Evolutionary conservation across 2,888 invertebrate species (phyloP).

Genomic region (Phorcus lineatus): DNA sequence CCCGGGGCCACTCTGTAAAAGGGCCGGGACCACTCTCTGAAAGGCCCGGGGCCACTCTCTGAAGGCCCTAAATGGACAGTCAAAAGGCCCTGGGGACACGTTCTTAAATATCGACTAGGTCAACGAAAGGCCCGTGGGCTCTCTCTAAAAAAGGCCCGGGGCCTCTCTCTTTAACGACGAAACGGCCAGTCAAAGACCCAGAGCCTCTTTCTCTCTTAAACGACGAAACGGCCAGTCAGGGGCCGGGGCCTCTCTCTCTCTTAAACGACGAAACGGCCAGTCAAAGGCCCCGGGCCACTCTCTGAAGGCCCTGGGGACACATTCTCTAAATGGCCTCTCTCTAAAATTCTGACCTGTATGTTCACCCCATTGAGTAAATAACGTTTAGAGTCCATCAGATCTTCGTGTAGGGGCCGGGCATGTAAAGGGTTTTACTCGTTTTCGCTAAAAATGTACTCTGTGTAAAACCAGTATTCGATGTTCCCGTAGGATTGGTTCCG

Average conservation of each 20-base stretch:
- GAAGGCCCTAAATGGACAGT: no score
- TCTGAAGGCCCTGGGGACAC: constrained; percentile 8
- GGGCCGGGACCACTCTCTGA: not conserved
- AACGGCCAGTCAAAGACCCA: constrained; percentile 21
- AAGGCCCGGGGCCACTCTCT: constrained; percentile 7
- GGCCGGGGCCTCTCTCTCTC: no score
- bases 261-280: no score
- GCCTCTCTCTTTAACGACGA: no score
- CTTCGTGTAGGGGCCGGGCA: constrained; percentile 23
- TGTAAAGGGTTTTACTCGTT: constrained; percentile 21
- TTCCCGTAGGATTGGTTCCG: not conserved
- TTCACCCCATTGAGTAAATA: constrained; percentile 34
- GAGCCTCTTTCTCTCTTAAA: not conserved
- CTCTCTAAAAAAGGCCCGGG: no score
- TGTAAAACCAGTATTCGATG: not conserved
- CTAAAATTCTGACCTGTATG: constrained; percentile 18
- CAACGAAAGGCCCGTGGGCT: no score
- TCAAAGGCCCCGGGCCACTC: not conserved
- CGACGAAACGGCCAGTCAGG: no score
- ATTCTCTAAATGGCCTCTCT: no score
- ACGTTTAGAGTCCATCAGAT: constrained; percentile 12
- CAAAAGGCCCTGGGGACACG: not conserved
- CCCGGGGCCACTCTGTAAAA: constrained; percentile 12
- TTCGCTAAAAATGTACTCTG: not conserved
- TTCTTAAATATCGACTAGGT: no score